Base-by-base conservation (phyloP, 2,113 vertebrate genomes). In the Zapus hudsonius region DNA sequence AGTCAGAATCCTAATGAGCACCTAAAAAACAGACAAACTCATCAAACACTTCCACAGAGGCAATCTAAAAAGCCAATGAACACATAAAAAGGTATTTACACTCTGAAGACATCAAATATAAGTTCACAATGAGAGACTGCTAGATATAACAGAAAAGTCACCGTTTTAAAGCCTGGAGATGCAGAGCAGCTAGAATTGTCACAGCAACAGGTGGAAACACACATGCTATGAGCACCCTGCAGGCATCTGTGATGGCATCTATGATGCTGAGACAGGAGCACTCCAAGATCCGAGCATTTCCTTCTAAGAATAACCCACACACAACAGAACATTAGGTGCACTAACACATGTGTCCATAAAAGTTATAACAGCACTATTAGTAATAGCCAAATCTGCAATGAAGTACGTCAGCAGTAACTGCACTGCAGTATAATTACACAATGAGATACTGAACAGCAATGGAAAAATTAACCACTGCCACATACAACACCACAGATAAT, bases 71-170 rank as follows among this genome's bases (percentile, higher is more conserved):
- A 70, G 23, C 36, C 31, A 89, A 79, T 79, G 27, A 92, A 69
- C 12, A 82, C 27, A 76, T 20, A 79, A 78, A 91, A 79, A 74
- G 19, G n/a, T 17, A 95, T 38, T 89, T 91, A 81, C 91, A 82
- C 57, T 91, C 55, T 75, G 27, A 93, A 78, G 25, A 27, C 47
- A 84, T 47, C 44, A 86, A 90, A 72, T 29, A 10, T 57, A 92
- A 90, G 44, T 36, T 9, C 44, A 59, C 74, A 93, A 84, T 52
- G 4, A 64, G 7, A 92, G 40, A 79, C 13, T 40, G 69, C 22
- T 57, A 19, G 0, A 87, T 52, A 79, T 0, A 81, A 6, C 17
- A 80, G 15, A 87, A 44, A 1, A 87, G 80, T 16, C 40, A 85
- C 70, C 38, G 76, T 33, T 61, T 70, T 66, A 3, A 55, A 82